Percentiles rank a stretch among this genome's conserved stretches.
Conservation (phyloP, 2,888 invertebrate species). For the Cheilosia pagana region DNA sequence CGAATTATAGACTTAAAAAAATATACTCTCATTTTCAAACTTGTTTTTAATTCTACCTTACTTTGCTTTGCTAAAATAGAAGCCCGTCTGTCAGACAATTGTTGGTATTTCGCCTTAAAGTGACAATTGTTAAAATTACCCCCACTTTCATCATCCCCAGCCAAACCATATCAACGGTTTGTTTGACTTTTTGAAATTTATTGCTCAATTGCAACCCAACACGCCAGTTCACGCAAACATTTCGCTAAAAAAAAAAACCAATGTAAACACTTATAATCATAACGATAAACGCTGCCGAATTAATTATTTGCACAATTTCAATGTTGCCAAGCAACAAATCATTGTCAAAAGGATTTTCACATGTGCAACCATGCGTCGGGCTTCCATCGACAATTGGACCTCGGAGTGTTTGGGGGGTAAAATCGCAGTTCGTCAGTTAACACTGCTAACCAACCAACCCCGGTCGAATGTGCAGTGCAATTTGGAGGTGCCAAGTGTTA, state of each 20-base stretch:
- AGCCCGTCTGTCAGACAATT: slow-evolving; percentile 21
- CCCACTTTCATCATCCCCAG: too few relatives aligned
- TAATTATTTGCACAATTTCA: slow-evolving; percentile 79
- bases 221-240: slow-evolving; percentile 28
- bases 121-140: slow-evolving; percentile 17
- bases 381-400: not conserved
- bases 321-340: slow-evolving; percentile 72
- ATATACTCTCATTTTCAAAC: too few relatives aligned
- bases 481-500: slow-evolving; percentile 10
- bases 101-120: slow-evolving; percentile 40
- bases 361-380: slow-evolving; percentile 57
- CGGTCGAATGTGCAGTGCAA: not conserved
- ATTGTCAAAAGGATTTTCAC: slow-evolving; percentile 70
- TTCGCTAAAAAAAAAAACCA: slow-evolving; percentile 9
- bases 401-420: not conserved
- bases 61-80: too few relatives aligned
- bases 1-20: too few relatives aligned
- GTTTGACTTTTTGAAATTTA: slow-evolving; percentile 55
- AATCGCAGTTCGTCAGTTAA: slow-evolving; percentile 47
- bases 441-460: slow-evolving; percentile 7
- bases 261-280: slow-evolving; percentile 71
- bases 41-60: too few relatives aligned
- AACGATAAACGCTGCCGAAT: slow-evolving; percentile 78
- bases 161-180: not conserved
- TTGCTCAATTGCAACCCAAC: slow-evolving; percentile 65